Base-by-base conservation (phyloP, 2,797 vertebrate genomes). In the Acanthornis magna region DNA sequence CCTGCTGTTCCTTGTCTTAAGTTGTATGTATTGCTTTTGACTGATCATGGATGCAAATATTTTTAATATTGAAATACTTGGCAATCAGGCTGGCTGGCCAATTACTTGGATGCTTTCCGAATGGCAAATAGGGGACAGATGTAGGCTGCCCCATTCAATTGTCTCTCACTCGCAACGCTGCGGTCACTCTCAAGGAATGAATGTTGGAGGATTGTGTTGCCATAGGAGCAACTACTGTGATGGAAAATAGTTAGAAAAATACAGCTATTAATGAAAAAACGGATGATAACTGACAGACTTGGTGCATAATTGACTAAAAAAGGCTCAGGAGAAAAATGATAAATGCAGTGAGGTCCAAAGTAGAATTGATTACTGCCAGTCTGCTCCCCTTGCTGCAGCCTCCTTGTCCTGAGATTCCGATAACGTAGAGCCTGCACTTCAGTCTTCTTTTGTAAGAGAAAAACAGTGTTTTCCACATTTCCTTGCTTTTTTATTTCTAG, bases 181-280 rank as follows among this genome's bases (percentile, higher is more conserved):
- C 0, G 4, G 75, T 87, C 72, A 53, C 62, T 85, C 68, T 61
- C 57, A 22, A 57, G 91, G 73, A 95, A 83, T 61, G 79, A 67
- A 19, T 17, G 47, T 73, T 40, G 48, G 71, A 70, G 55, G 74
- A 42, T 70, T 73, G 60, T 63, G 74, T 93, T 95, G 75, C 91
- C 75, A 83, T 83, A 95, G 95, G 53, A 93, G 94, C 91, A 80
- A 78, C 61, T 91, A 5, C 65, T 67, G 65, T 72, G 82, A 47
- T 92, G 76, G 75, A 89, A 95, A 92, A 89, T 29, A 87, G 57
- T 90, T 92, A 67, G 75, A 57, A 93, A 89, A 91, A 91, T 78
- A 74, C 36, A 80, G 42, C 79, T 91, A 47, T 77, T 88, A 89
- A 89, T 83, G 84, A 93, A 94, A 85, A 92, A 91, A 74, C 50